A percentile compares a stretch with the other conserved stretches of the same genome.
phyloP scores from a whole-genome alignment of 2,888 invertebrate genomes.

The Chrysotoxum bicinctum region DNA sequence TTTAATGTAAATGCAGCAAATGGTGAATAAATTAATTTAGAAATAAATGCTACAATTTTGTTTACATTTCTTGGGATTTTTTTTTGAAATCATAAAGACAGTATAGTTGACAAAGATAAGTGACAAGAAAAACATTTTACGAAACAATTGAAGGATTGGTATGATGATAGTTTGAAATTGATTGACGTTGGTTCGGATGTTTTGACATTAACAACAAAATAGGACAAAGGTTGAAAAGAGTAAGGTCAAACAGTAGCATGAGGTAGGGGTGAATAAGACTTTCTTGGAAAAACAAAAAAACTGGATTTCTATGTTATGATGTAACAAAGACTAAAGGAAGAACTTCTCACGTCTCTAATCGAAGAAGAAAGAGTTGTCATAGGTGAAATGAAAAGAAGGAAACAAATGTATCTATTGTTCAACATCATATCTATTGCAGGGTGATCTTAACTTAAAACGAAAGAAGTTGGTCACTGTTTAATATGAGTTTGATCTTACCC shows the following conservation, averaged over 20 bases:
- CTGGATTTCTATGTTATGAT: too few species aligned
- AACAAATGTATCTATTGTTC: too few species aligned
- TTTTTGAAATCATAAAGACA: neutral
- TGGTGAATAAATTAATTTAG: constrained; percentile 51
- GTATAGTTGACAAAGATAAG: neutral
- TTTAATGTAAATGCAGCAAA: neutral
- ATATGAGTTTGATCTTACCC: too few species aligned
- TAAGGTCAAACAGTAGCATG: neutral
- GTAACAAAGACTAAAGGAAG: too few species aligned
- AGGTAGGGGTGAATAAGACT: too few species aligned
- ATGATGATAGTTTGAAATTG: constrained; percentile 1
- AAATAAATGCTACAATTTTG: neutral
- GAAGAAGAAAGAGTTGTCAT: too few species aligned
- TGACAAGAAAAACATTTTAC: neutral
- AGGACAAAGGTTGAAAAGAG: neutral
- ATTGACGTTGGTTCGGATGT: neutral
- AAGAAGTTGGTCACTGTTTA: too few species aligned
- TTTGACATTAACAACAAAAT: neutral
- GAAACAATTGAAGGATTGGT: neutral
- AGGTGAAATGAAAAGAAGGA: too few species aligned
- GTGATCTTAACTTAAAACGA: too few species aligned
- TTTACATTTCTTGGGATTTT: constrained; percentile 10
- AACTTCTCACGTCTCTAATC: too few species aligned
- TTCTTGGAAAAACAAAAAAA: too few species aligned
- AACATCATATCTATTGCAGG: too few species aligned